Evolutionary conservation across 1,140 invertebrate species (phyloP), one percentile per base, ranked within the genome.

Genomic region (Trichoplusia ni): DNA sequence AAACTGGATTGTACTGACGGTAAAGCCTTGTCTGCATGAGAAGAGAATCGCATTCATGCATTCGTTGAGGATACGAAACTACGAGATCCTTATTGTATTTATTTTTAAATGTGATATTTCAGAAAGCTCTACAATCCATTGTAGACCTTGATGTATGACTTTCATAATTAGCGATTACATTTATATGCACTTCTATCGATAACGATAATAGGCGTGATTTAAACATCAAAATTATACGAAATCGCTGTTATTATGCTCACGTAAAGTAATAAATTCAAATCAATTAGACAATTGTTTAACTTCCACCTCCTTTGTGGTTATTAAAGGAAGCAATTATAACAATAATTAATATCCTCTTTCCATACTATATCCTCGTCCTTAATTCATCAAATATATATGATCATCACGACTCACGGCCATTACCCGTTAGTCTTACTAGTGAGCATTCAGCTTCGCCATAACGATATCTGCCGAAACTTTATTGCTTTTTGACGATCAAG

Each of bases 381-480:
- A 38, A 54, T 54, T 56, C 40, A 25, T 56, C 35, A 56, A 58
- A 58, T 58, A 8, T 65, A 53, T 38, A 65, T 51, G 63, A 38
- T 31, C 16, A 53, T 56, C 40, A 61, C 23, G 59, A 59, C 11
- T 19, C 46, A 58, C 54, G 38, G 13, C 23, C 37, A 31, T n/a
- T 1, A 53, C 66, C 63, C 53, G 51, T 63, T 68, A 58, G 51
- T 23, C 25, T 51, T 35, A 51, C 53, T 46, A 44, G 44, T 31
- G 59, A 44, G 23, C 25, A 35, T 33, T 47, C 27, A 27, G 38
- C 51, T 46, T 37, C 9, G 29, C 62, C 14, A 8, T 11, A 33
- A 38, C 31, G 42, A 69, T 64, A 67, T 73, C 64, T 29, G 58
- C 51, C 37, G 46, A 63, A 67, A 69, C 44, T 56, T 58, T 62